phyloP scores from a whole-genome alignment of 2,797 vertebrate species.

The Perodicticus potto region DNA sequence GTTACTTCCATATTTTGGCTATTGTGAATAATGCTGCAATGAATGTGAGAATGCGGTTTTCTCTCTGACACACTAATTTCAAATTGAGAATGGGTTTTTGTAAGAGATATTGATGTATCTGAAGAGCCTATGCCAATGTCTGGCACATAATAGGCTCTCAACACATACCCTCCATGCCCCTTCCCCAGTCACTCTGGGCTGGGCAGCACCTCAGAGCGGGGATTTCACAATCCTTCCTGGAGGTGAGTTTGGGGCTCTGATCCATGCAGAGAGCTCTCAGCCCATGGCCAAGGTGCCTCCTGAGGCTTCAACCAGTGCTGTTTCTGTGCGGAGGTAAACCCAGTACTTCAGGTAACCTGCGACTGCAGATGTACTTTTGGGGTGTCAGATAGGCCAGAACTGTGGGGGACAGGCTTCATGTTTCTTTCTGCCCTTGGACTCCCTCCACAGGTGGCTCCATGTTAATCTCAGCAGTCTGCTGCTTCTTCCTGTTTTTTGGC shows the following conservation, averaged over 20 bases:
- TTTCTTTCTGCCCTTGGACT: not conserved
- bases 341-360: not conserved
- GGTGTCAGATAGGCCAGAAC: not conserved
- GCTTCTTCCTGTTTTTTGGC: conserved; percentile 97
- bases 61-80: not conserved
- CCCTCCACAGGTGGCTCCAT: conserved; percentile 93
- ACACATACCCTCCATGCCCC: too few relatives aligned
- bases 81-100: not conserved
- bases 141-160: not conserved
- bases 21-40: not conserved
- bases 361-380: not conserved
- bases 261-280: not conserved
- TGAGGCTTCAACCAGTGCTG: not conserved
- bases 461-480: conserved; percentile 95
- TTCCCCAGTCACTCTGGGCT: not conserved
- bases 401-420: not conserved
- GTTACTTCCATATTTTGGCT: not conserved
- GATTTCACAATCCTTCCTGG: not conserved
- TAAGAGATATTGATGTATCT: not conserved
- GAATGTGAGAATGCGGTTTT: not conserved
- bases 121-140: not conserved
- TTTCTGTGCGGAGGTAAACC: not conserved
- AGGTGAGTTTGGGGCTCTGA: not conserved
- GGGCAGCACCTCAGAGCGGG: not conserved
- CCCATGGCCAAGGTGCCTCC: not conserved